Conservation (phyloP, 2,797 vertebrate species). For the Australoheros facetus region DNA sequence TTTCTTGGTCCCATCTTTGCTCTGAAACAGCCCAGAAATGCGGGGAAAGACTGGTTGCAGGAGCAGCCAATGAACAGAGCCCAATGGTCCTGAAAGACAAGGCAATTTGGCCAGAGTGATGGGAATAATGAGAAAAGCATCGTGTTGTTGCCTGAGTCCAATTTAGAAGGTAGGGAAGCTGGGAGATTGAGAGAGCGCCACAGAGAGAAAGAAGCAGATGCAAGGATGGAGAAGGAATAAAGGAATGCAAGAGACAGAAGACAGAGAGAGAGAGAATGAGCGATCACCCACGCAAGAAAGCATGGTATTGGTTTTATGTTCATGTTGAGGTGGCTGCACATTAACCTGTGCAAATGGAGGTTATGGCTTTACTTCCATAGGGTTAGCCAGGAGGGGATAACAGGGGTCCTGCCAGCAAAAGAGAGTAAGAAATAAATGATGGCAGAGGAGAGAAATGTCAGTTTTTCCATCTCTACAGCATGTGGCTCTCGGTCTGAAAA, state of each 20-base stretch:
- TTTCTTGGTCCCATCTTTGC: constrained; percentile 63
- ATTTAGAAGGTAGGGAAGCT: constrained; percentile 63
- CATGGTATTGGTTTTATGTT: constrained; percentile 66
- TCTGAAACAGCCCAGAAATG: constrained; percentile 44
- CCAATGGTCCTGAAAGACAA: constrained; percentile 84
- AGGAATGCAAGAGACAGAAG: constrained; percentile 15
- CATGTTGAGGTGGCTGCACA: constrained; percentile 76
- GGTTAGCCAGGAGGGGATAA: constrained; percentile 57
- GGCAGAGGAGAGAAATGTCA: constrained; percentile 26
- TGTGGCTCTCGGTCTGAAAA: constrained; percentile 17
- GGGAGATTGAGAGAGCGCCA: constrained; percentile 18
- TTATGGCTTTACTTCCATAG: constrained; percentile 69
- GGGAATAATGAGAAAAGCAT: constrained; percentile 81
- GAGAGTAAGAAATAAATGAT: constrained; percentile 30
- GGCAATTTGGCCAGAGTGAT: constrained; percentile 80
- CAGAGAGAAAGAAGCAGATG: constrained; percentile 37
- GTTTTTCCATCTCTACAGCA: constrained; percentile 15
- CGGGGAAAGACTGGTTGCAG: constrained; percentile 55
- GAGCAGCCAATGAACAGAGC: constrained; percentile 71
- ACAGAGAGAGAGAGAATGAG: constrained; percentile 39
- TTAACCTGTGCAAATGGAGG: constrained; percentile 84
- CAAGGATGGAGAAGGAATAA: constrained; percentile 43
- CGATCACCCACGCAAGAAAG: constrained; percentile 61
- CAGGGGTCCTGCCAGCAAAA: constrained; percentile 46
- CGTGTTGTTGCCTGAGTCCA: constrained; percentile 74